Base-by-base conservation (phyloP, 2,888 invertebrate species). In the Acleris holmiana region DNA sequence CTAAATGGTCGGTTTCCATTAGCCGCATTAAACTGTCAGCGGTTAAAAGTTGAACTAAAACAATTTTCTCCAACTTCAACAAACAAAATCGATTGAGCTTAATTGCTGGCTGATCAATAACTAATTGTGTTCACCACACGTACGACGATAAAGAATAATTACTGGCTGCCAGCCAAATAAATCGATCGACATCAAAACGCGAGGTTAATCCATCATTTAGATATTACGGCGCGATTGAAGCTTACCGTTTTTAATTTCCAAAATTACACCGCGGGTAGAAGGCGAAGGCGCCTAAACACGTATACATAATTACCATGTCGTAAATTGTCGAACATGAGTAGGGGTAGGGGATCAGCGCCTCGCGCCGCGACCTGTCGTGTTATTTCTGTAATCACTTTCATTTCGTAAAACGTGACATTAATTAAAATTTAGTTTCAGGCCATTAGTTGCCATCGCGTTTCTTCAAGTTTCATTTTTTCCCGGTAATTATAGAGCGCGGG, bases 341-440 rank as follows among this genome's bases (percentile, higher is more conserved):
- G 83, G 70, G 80, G 82, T 79, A 72, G 76, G 70, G 72, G 72
- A 74, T 77, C 71, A 77, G 74, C 74, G 74, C 73, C 74, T 71
- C 74, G 76, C 73, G 48, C 67, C 69, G 80, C 82, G 77, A 77
- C 85, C 84, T 89, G 88, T 89, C 90, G 90, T 85, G 88, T 91
- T 91, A 89, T 85, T 89, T 86, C 83, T 85, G 85, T 92, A 92
- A 92, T 92, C 90, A 92, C 89, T 91, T 89, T 88, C 88, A 90
- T 90, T 91, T 80, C 82, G 82, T 91, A 88, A 86, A 91, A 91
- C 89, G 90, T 91, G 91, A 90, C 90, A 92, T 89, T 93, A 93
- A 93, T 93, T 93, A 93, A 93, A 93, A 91, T 93, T 92, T 93
- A 91, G 92, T 90, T 91, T 90, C 90, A 91, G 91, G 76, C 91